Percentiles rank a stretch among this genome's conserved stretches.
Evolutionary conservation across 2,113 vertebrate genomes (phyloP).

Genomic region (Gavia stellata): DNA sequence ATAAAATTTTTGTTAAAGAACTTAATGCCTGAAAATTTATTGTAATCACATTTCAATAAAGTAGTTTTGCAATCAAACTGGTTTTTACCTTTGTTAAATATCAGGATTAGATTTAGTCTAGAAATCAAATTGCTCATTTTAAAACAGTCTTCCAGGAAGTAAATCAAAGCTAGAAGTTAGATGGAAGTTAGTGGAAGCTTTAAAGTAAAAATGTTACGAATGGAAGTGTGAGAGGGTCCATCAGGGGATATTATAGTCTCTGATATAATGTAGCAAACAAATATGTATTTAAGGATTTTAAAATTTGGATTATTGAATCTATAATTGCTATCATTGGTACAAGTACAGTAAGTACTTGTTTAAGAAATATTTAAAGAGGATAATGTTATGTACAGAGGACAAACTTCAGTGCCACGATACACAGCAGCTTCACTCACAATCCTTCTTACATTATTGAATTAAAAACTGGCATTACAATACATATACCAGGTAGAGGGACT

Average conservation of each 20-base stretch:
- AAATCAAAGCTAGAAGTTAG: background rate
- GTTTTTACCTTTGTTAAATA: background rate
- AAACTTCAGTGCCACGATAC: background rate
- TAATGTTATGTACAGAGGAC: background rate
- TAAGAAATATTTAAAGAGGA: background rate
- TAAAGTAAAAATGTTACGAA: background rate
- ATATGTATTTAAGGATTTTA: background rate
- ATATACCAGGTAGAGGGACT: background rate
- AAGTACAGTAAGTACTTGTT: background rate
- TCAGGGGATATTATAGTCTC: background rate
- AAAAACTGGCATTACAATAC: background rate
- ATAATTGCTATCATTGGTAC: background rate
- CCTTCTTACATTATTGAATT: background rate
- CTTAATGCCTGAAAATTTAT: background rate
- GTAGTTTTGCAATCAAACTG: background rate
- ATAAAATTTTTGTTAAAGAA: background rate
- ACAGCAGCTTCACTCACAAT: background rate
- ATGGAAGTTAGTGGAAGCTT: background rate
- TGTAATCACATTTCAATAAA: background rate
- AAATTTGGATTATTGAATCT: background rate
- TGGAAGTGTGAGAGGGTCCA: background rate
- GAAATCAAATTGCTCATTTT: background rate
- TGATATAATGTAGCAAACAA: background rate
- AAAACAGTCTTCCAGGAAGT: background rate
- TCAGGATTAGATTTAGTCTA: background rate